Base-by-base conservation (phyloP, 1,140 invertebrate species). In the Aplysia californica region DNA sequence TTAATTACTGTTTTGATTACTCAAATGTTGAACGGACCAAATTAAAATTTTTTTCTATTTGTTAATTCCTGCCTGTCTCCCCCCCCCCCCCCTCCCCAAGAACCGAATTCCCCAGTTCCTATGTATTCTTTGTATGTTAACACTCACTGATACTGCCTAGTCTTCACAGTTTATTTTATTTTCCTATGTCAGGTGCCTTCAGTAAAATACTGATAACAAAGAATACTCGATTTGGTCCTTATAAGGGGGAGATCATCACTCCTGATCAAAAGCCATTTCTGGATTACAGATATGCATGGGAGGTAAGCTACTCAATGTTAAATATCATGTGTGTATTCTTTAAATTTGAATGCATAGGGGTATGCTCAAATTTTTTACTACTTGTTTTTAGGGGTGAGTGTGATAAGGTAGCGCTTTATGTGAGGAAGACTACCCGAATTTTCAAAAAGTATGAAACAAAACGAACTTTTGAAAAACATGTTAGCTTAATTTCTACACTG, bases 221-320 rank as follows among this genome's bases (percentile, higher is more conserved):
- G 36, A 79, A 79, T 15, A 77, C 75, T n/a, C 68, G 80, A 29
- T 82, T 83, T 78, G 84, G 84, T 31, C 84, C 84, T 29, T 85
- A 77, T 77, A 79, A 77, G 38, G 83, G 84, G 38, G 80, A 84
- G 56, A 79, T 83, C n/a, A 79, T 84, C 18, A 50, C 75, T 20
- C 70, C 81, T 67, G 74, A 79, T 26, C 65, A 82, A 33, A 65
- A 77, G n/a, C 75, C 70, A 29, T 66, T 74, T 1, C 74, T 85
- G 23, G 80, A 82, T 68, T 85, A 79, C 64, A 80, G 84, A 77
- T 85, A 70, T 81, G 82, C 84, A n/a, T 85, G 84, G 84, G 82
- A 85, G 72, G 84, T 85, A 70, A 64, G 78, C 78, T 26, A 39
- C 18, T 0, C 61, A 61, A 44, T 33, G 26, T 36, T 70, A 10